Evolutionary conservation across 2,797 vertebrate species (phyloP).

Genomic region (Leptodactylus fallax): DNA sequence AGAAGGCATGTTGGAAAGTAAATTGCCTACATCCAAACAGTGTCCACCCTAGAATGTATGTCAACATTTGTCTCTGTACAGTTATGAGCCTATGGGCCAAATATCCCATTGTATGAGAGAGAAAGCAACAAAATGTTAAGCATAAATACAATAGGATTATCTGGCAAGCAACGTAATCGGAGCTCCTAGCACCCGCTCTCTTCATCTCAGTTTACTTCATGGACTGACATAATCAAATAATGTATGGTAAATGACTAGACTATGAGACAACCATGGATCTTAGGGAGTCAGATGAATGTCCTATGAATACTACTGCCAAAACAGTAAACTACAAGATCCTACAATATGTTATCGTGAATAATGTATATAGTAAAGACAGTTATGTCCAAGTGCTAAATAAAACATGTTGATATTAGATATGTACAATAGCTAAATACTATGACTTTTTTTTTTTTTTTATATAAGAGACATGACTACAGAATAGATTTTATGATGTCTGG

Average conservation of each 20-base stretch:
- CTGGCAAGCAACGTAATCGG: conserved; percentile 24
- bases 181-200: conserved; percentile 42
- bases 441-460: background rate
- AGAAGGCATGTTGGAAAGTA: background rate
- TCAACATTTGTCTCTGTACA: background rate
- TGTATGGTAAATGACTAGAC: conserved; percentile 60
- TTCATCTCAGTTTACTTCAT: conserved; percentile 62
- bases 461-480: background rate
- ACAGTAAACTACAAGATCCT: conserved; percentile 17
- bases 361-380: too few relatives aligned
- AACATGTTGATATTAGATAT: background rate
- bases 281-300: conserved; percentile 35
- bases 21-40: background rate
- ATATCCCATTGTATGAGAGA: background rate
- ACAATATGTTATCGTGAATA: background rate
- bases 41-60: background rate
- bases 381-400: too few relatives aligned
- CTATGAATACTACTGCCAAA: conserved; percentile 49
- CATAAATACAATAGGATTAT: conserved; percentile 57
- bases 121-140: conserved; percentile 24
- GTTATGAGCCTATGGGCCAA: background rate
- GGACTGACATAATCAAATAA: conserved; percentile 59
- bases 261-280: conserved; percentile 56
- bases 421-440: background rate
- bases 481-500: conserved; percentile 16